These are phyloP conservation scores for Bibio marci DNA, from an alignment of 2,888 invertebrate genomes.

Conservation along the genomic window DNA sequence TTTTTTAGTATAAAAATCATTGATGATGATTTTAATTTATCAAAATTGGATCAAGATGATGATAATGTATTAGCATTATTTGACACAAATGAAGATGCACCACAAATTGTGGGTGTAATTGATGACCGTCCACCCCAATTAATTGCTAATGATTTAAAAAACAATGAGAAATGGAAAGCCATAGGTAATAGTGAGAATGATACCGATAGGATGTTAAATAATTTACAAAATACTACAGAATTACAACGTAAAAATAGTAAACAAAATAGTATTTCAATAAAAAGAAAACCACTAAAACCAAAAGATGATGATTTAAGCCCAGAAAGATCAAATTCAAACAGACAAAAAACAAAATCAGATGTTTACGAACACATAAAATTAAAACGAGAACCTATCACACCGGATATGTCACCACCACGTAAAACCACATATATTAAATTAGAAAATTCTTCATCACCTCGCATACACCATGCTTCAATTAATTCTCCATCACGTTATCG, in stretches of 20 bases:
- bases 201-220: neutral
- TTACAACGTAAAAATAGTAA: neutral
- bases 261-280: neutral
- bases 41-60: constrained; percentile 36
- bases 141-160: constrained; percentile 12
- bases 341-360: constrained; percentile 12
- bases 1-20: constrained; percentile 55
- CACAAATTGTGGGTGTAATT: constrained; percentile 72
- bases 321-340: constrained; percentile 5
- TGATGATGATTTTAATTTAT: constrained; percentile 63
- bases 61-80: constrained; percentile 50
- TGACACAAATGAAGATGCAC: constrained; percentile 69
- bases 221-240: neutral
- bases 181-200: neutral
- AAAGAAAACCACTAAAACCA: constrained; percentile 12
- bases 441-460: too few species aligned
- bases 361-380: constrained; percentile 18
- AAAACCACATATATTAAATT: too few species aligned
- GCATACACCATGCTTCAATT: constrained; percentile 4
- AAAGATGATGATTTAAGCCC: constrained; percentile 11
- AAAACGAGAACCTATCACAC: constrained; percentile 3
- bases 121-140: constrained; percentile 63
- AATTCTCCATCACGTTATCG: constrained; percentile 18
- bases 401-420: constrained; percentile 18
- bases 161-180: constrained; percentile 20